These are phyloP conservation scores for Drosophila barbarae DNA, from an alignment of 2,888 invertebrate species.

Conservation along the genomic window DNA sequence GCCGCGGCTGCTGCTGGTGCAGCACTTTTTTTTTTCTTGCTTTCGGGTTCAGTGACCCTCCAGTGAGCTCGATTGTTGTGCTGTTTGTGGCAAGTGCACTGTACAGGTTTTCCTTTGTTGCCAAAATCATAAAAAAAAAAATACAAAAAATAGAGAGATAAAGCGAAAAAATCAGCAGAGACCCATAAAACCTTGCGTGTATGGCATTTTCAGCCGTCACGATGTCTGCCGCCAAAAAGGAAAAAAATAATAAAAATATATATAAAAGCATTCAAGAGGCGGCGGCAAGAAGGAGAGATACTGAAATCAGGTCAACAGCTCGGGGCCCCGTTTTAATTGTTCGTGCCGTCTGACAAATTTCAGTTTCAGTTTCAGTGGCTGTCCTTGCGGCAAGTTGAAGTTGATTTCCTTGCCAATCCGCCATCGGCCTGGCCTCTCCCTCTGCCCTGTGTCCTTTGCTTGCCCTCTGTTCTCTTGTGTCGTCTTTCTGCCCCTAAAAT, in stretches of 20 bases:
- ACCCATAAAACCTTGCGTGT: conserved; percentile 60
- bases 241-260: conserved; percentile 32
- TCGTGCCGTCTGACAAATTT: conserved; percentile 48
- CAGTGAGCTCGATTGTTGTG: conserved; percentile 27
- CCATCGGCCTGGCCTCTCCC: conserved; percentile 13
- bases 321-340: conserved; percentile 42
- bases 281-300: conserved; percentile 7
- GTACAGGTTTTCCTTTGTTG: conserved; percentile 69
- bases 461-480: conserved; percentile 53
- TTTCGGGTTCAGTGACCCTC: conserved; percentile 60
- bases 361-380: conserved; percentile 33
- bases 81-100: conserved; percentile 67
- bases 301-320: conserved; percentile 43
- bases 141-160: conserved; percentile 38
- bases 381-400: conserved; percentile 63
- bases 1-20: conserved; percentile 53
- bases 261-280: conserved; percentile 33
- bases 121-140: conserved; percentile 46
- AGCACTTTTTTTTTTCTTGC: conserved; percentile 42
- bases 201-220: conserved; percentile 66
- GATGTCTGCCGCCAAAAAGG: conserved; percentile 61
- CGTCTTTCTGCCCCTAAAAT: conserved; percentile 11
- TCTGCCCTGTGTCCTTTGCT: conserved; percentile 53
- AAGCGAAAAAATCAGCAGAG: conserved; percentile 19
- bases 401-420: conserved; percentile 67